These are phyloP conservation scores for Aphaenogaster rudis DNA, from an alignment of 1,140 invertebrate species.

Conservation along the genomic window DNA sequence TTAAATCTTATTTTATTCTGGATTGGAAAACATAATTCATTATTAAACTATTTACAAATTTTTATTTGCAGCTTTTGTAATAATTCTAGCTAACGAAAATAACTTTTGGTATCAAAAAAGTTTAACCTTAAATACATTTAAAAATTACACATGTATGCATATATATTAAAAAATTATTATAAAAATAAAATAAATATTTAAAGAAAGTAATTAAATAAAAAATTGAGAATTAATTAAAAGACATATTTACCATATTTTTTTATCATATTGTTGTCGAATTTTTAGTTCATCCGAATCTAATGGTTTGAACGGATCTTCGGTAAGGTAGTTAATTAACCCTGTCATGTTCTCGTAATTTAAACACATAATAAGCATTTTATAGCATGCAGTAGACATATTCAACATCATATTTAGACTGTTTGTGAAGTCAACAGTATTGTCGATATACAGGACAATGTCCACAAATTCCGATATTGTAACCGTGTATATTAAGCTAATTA, in stretches of 20 bases:
- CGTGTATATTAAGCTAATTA: conserved; percentile 2
- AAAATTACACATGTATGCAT: not conserved
- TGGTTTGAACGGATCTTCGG: conserved; percentile 44
- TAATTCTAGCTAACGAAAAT: not conserved
- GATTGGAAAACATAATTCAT: not conserved
- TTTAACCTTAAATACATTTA: not conserved
- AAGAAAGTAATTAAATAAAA: not conserved
- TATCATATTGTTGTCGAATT: conserved; percentile 66
- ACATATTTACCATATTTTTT: conserved; percentile 61
- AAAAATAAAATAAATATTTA: not conserved
- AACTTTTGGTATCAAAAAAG: not conserved
- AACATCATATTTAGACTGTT: conserved; percentile 72
- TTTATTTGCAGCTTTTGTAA: not conserved
- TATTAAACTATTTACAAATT: not conserved
- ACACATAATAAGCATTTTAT: conserved; percentile 62
- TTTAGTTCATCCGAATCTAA: conserved; percentile 45
- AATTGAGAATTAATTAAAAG: not conserved
- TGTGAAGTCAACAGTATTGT: conserved; percentile 61
- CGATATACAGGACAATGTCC: conserved; percentile 28
- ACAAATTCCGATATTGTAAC: conserved; percentile 49
- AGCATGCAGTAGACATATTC: conserved; percentile 33
- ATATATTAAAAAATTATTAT: not conserved
- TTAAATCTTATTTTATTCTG: not conserved
- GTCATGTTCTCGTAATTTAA: conserved; percentile 45
- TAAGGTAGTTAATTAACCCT: conserved; percentile 15